Evolutionary conservation across 2,797 vertebrate species (phyloP), one percentile per base, ranked within the genome.

Genomic region (Rhinophrynus dorsalis): DNA sequence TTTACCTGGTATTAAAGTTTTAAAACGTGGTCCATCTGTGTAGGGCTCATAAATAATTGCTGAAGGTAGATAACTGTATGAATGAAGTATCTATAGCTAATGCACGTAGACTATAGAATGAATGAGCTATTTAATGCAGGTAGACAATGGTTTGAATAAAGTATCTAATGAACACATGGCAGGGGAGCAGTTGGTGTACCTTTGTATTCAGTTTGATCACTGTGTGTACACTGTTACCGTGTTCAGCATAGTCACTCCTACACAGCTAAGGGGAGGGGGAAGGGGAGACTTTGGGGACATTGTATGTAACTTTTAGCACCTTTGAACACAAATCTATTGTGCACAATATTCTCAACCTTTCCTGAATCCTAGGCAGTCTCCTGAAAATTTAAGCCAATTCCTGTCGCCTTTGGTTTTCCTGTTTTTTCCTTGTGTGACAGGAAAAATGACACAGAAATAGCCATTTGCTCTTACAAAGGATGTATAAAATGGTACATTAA

Each of bases 331-430:
- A 48, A 63, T 9, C 33, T 32, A 8, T 52, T 60, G 51, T 48
- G 27, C 21, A 20, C 6, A 10, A n/a, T 54, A 52, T 15, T 32
- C 20, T 4, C n/a, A 21, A 50, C 32, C 26, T 55, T 62, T 69
- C 27, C 67, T 55, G 38, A 62, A 11, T 54, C 23, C 17, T 35
- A 23, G 51, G 50, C 5, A 27, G 11, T 52, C 21, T 24, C 8
- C 24, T 64, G 8, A 30, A 63, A 37, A 47, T 6, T 55, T n/a
- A 3, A 18, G 4, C 50, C 56, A 32, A 17, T 63, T 56, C 59
- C 68, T 56, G 59, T 63, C 33, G 15, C 51, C 24, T 50, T 13
- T 48, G 58, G 23, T 30, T 64, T 72, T 64, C 52, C 42, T 72
- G 67, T 61, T 69, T 42, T 72, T 51, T 9, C 20, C 13, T 27